A percentile compares a stretch with the other conserved stretches of the same genome.
phyloP scores from a whole-genome alignment of 64 coral and sea anemone species.

The Pachyseris speciosa region DNA sequence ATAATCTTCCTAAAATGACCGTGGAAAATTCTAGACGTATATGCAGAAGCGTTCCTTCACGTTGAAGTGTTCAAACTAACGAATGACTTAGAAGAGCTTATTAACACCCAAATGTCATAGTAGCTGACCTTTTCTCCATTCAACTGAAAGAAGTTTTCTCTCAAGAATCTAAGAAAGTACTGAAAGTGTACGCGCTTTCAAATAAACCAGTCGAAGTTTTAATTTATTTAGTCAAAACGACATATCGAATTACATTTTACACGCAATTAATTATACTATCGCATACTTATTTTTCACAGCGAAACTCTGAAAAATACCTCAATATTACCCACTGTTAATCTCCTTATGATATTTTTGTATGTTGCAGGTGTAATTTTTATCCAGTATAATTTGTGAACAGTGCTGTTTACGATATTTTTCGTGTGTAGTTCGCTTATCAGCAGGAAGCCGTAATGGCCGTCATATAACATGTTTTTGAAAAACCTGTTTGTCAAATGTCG shows the following conservation, averaged over 20 bases:
- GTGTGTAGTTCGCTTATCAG: not conserved
- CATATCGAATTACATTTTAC: not conserved
- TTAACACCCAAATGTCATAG: not conserved
- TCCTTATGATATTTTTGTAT: not conserved
- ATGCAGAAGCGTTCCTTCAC: not conserved
- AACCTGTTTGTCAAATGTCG: not conserved
- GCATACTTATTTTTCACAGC: constrained; percentile 6
- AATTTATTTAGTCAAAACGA: constrained; percentile 17
- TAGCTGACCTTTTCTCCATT: not conserved
- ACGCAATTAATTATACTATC: not conserved
- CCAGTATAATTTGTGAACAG: not conserved
- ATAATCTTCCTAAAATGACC: not conserved
- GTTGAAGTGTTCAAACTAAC: not conserved
- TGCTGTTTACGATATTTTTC: not conserved
- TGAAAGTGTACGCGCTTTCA: not conserved
- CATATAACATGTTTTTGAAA: not conserved
- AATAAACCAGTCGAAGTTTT: not conserved
- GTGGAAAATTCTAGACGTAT: constrained; percentile 22
- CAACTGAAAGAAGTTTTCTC: not conserved
- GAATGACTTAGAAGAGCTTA: not conserved
- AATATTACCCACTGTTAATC: not conserved
- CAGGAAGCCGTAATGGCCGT: not conserved
- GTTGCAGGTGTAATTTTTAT: not conserved
- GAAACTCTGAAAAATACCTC: not conserved
- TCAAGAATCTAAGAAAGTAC: not conserved